Conservation (phyloP, 2,888 invertebrate species). For the Acrobasis repandana region DNA sequence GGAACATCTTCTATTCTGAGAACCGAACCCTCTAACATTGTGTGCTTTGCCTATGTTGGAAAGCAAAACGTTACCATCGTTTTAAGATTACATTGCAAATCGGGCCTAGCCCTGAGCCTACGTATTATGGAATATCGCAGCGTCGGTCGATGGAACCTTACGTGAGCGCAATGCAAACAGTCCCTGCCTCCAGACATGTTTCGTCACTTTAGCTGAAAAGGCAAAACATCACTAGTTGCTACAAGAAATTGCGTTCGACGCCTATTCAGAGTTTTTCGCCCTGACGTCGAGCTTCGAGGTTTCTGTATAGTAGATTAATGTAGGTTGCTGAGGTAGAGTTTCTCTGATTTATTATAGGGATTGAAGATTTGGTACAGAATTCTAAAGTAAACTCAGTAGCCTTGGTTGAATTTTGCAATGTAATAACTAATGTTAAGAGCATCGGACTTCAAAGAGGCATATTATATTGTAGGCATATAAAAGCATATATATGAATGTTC, state of each 20-base stretch:
- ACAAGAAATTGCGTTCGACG: conserved; percentile 18
- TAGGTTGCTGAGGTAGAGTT: neutral
- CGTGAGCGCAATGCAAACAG: conserved; percentile 70
- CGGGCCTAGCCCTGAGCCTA: conserved; percentile 8
- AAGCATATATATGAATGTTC: too few relatives aligned
- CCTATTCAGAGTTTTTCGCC: conserved; percentile 16
- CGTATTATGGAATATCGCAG: conserved; percentile 51
- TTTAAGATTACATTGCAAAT: conserved; percentile 13
- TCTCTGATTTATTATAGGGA: conserved; percentile 6
- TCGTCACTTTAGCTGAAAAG: conserved; percentile 69
- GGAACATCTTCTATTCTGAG: too few relatives aligned
- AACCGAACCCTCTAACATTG: too few relatives aligned
- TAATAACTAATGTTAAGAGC: too few relatives aligned
- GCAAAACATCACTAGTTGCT: conserved; percentile 35
- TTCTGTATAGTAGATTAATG: conserved; percentile 7
- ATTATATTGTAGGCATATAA: too few relatives aligned
- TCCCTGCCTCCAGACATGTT: conserved; percentile 63
- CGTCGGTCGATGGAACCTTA: conserved; percentile 38
- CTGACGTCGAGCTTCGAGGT: neutral
- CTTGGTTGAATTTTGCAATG: too few relatives aligned
- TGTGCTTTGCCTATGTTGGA: neutral
- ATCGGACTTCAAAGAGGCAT: too few relatives aligned
- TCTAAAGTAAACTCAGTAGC: too few relatives aligned
- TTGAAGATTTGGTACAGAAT: too few relatives aligned
- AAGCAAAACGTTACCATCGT: neutral